phyloP scores from a whole-genome alignment of 1,140 invertebrate genomes.

The Mylabris phalerata region DNA sequence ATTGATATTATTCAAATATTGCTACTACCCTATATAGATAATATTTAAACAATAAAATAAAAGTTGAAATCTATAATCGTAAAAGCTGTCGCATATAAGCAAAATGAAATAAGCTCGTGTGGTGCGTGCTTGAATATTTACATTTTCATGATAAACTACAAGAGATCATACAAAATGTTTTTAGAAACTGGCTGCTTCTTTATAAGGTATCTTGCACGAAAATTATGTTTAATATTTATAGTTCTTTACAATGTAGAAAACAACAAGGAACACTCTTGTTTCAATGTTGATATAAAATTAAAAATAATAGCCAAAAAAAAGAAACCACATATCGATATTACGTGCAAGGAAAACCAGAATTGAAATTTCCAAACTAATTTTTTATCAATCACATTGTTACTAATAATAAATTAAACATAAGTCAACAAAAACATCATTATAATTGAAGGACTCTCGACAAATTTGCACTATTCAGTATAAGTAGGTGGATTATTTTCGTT shows the following conservation, averaged over 20 bases:
- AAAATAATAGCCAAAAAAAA: no score
- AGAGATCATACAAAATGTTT: constrained; percentile 7
- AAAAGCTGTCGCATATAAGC: not conserved
- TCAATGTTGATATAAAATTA: no score
- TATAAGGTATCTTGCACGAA: constrained; percentile 2
- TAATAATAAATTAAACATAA: not conserved
- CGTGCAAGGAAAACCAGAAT: constrained; percentile 2
- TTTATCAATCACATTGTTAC: not conserved
- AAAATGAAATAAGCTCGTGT: not conserved
- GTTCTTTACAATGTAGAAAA: not conserved
- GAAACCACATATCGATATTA: not conserved
- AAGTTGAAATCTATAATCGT: not conserved
- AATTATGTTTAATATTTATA: constrained; percentile 4
- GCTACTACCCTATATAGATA: no score
- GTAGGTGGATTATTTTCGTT: no score
- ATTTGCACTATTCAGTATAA: no score
- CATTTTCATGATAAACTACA: constrained; percentile 16
- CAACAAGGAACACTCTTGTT: no score
- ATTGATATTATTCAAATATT: no score
- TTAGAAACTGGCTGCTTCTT: constrained; percentile 6
- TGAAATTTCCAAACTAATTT: not conserved
- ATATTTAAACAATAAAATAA: no score
- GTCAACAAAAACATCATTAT: not conserved
- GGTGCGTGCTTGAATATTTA: constrained; percentile 8
- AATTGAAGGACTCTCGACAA: no score